Percentiles rank a stretch among this genome's conserved stretches.
Conservation (phyloP, 2,888 invertebrate species). For the Melangyna quadrimaculata region DNA sequence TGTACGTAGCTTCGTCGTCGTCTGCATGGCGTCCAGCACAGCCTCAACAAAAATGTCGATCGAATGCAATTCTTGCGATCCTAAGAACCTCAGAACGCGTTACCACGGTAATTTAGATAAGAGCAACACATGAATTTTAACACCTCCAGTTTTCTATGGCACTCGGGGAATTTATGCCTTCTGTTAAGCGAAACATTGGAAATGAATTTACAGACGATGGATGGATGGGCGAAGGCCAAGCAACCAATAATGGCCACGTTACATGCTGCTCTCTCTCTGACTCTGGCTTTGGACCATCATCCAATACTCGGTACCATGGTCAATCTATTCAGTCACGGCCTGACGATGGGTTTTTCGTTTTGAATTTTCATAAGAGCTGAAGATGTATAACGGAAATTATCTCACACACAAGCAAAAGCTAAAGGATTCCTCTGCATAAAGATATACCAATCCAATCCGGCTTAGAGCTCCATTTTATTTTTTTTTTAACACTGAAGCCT, state of each 20-base stretch:
- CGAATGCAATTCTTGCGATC: slow-evolving; percentile 44
- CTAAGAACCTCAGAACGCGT: slow-evolving; percentile 67
- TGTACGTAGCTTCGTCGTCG: slow-evolving; percentile 15
- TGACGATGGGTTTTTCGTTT: neutral
- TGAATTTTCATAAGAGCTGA: neutral
- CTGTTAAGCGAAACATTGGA: slow-evolving; percentile 72
- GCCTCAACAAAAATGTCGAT: slow-evolving; percentile 9
- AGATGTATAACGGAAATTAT: slow-evolving; percentile 66
- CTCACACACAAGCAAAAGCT: neutral
- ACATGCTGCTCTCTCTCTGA: neutral
- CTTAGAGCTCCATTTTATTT: neutral
- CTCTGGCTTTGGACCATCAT: neutral
- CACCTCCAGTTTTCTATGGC: slow-evolving; percentile 72
- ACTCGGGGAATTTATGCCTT: slow-evolving; percentile 67
- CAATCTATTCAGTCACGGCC: neutral
- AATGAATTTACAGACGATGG: slow-evolving; percentile 63
- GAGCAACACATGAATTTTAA: slow-evolving; percentile 73
- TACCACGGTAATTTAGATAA: slow-evolving; percentile 73
- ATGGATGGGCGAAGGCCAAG: slow-evolving; percentile 54
- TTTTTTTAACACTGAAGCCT: slow-evolving; percentile 46
- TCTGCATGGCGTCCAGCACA: slow-evolving; percentile 41
- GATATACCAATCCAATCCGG: neutral
- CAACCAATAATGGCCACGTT: slow-evolving; percentile 62
- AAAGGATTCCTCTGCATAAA: neutral
- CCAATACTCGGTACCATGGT: neutral